Evolutionary conservation across 2,888 invertebrate genomes (phyloP), one percentile per base, ranked within the genome.

Genomic region (Melolontha melolontha): DNA sequence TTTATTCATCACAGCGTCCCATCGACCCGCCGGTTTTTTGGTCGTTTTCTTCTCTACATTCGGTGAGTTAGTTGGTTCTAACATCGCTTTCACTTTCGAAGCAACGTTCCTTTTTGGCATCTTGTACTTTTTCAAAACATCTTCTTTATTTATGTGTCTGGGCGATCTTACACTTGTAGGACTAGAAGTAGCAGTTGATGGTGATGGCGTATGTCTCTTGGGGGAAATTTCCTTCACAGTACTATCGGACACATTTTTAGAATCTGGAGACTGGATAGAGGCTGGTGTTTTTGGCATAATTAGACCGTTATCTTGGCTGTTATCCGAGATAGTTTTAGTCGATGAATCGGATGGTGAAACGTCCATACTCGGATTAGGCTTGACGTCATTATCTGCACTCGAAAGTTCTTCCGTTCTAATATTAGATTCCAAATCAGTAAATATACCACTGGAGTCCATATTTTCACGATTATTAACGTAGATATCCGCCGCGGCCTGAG

Each of bases 361-460:
- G 67, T 85, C 85, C 22, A 79, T 79, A 22, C 75, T 76, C 22
- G 73, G 73, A 8, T 69, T 70, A 75, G 75, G 54, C 76, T 76
- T 16, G 22, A 70, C 22, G 74, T 76, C 41, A 76, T 75, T 68
- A 42, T 70, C 73, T 12, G 73, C 73, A 62, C 73, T 74, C 14
- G 73, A 71, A 68, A 74, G 71, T 73, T 85, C 84, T 2, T 84
- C 82, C 5, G 82, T 79, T 59, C 84, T 84, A 67, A 88, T 87
- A 75, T 92, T 92, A 75, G 91, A 92, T 80, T 94, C 94, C 71
- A 94, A 89, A 80, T 95, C 95, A 0, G 95, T 95, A 78, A 94
- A 95, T 55, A 95, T 91, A 0, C 95, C 95, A 78, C 94, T 94
- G 0, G 94, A 95, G 79, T 95, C 95, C 95, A 95, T 95, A 77